These are phyloP conservation scores for Phenganax subtilis DNA, from an alignment of 92 coral and sea anemone species.

Conservation along the genomic window DNA sequence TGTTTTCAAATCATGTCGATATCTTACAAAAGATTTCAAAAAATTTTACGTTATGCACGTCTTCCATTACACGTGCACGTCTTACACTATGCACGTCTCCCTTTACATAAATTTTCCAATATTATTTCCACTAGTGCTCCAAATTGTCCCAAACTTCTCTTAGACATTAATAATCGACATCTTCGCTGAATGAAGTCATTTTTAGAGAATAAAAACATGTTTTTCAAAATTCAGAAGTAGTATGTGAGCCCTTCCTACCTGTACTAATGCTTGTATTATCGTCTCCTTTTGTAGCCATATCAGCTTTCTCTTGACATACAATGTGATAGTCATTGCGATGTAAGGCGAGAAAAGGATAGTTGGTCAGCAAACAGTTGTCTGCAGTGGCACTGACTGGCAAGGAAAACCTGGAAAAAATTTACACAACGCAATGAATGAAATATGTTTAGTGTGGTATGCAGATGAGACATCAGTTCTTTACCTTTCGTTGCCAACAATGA, in stretches of 20 bases:
- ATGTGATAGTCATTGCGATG: slow-evolving; percentile 90
- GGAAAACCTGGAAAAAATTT: slow-evolving; percentile 49
- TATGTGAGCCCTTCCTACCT: not conserved
- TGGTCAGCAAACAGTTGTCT: slow-evolving; percentile 83
- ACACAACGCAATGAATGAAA: not conserved
- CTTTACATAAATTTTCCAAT: too few species aligned
- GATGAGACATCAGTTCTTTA: slow-evolving; percentile 7
- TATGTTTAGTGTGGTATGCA: not conserved
- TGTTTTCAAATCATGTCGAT: too few species aligned
- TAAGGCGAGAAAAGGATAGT: slow-evolving; percentile 72
- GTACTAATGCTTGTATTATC: slow-evolving; percentile 28
- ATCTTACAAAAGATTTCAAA: too few species aligned
- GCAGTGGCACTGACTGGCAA: slow-evolving; percentile 86
- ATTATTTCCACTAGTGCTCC: not conserved
- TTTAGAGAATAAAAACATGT: too few species aligned
- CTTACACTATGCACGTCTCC: too few species aligned
- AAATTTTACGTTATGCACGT: too few species aligned
- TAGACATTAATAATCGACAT: too few species aligned
- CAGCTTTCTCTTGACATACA: slow-evolving; percentile 61
- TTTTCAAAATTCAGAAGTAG: too few species aligned
- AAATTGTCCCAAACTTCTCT: too few species aligned
- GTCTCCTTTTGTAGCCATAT: not conserved
- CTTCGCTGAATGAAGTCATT: too few species aligned
- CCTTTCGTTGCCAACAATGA: slow-evolving; percentile 73
- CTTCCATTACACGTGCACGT: too few species aligned